A percentile compares a stretch with the other conserved stretches of the same genome.
These are phyloP conservation scores for Drosophila trapezifrons DNA, from an alignment of 1,140 invertebrate species.

Conservation along the genomic window DNA sequence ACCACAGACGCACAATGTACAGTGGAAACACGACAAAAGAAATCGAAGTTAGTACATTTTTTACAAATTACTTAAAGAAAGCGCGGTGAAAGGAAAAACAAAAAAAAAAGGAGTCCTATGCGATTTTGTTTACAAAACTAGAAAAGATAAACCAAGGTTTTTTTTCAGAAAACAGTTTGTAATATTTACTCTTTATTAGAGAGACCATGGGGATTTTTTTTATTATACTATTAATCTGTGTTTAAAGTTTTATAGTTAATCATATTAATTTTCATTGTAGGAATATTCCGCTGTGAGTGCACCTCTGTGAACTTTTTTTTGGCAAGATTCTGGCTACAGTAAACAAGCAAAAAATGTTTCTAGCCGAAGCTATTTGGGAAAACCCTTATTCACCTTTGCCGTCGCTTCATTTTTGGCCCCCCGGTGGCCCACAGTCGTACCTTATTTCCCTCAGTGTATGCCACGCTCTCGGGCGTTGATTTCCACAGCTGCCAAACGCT, in stretches of 20 bases:
- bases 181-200: no score
- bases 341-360: conserved; percentile 61
- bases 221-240: background rate
- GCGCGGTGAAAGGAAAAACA: no score
- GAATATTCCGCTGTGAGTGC: background rate
- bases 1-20: background rate
- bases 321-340: conserved; percentile 57
- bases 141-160: background rate
- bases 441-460: conserved; percentile 20
- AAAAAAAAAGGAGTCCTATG: no score
- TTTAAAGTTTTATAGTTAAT: background rate
- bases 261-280: background rate
- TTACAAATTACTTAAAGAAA: no score
- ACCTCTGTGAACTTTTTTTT: background rate
- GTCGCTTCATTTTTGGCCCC: background rate
- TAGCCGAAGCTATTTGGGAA: conserved; percentile 11
- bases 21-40: background rate
- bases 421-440: conserved; percentile 29
- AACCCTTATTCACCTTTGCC: conserved; percentile 5
- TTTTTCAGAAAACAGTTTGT: background rate
- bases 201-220: background rate
- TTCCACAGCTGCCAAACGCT: conserved; percentile 80
- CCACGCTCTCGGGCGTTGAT: conserved; percentile 72
- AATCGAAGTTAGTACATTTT: background rate
- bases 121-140: no score